phyloP scores from a whole-genome alignment of 2,888 invertebrate genomes.

The Thecocarcelia acutangulata region DNA sequence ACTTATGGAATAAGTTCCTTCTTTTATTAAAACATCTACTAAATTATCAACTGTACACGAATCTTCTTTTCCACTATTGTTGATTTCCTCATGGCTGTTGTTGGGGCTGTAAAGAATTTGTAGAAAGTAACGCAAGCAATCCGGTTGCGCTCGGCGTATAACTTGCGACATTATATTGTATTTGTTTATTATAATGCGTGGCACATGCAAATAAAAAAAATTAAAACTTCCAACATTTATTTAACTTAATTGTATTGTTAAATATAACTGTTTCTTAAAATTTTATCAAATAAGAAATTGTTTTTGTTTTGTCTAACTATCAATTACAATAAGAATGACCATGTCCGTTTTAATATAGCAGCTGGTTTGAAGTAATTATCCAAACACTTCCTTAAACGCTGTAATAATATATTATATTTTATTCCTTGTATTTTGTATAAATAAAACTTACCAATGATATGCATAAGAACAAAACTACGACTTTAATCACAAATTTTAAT shows the following conservation, averaged over 20 bases:
- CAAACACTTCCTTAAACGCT: not conserved
- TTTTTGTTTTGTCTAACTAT: constrained; percentile 34
- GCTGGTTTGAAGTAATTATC: not conserved
- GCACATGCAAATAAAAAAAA: constrained; percentile 21
- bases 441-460: no score
- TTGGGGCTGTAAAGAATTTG: constrained; percentile 40
- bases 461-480: no score
- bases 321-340: constrained; percentile 18
- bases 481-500: no score
- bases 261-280: constrained; percentile 47
- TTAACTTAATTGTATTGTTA: not conserved
- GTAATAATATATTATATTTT: no score
- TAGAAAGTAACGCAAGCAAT: constrained; percentile 70
- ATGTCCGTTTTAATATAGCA: constrained; percentile 7
- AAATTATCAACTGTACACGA: constrained; percentile 67
- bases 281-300: constrained; percentile 14
- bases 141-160: constrained; percentile 69
- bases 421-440: no score
- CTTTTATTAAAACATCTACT: constrained; percentile 56
- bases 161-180: constrained; percentile 32
- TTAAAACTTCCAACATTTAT: constrained; percentile 2
- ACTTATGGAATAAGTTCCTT: constrained; percentile 68
- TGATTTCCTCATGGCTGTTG: constrained; percentile 38
- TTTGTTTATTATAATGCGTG: not conserved
- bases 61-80: constrained; percentile 38